Percentiles rank a stretch among this genome's conserved stretches.
These are phyloP conservation scores for Amniataba percoides DNA, from an alignment of 2,797 vertebrate species.

Conservation along the genomic window DNA sequence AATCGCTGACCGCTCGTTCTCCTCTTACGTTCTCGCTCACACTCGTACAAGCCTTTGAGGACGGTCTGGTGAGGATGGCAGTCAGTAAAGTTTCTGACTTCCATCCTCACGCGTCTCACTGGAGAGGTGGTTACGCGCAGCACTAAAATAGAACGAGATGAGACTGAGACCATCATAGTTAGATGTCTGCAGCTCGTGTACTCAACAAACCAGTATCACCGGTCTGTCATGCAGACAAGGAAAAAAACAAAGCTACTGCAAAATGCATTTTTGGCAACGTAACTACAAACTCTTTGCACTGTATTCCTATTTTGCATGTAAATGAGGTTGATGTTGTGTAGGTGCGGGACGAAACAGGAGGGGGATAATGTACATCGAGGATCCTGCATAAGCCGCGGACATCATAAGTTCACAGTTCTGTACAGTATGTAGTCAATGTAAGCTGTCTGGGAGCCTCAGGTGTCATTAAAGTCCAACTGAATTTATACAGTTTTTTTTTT, in stretches of 20 bases:
- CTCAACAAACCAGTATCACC: neutral
- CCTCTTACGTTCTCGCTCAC: neutral
- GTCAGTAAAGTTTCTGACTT: slow-evolving; percentile 21
- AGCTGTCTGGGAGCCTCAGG: neutral
- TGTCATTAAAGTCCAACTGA: neutral
- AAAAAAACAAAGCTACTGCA: neutral
- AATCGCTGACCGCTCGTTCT: slow-evolving; percentile 22
- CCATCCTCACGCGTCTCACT: slow-evolving; percentile 47
- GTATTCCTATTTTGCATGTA: neutral
- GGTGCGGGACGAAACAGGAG: neutral
- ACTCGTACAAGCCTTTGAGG: neutral
- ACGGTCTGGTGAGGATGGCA: neutral
- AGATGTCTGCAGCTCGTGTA: slow-evolving; percentile 2
- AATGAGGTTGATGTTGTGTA: neutral
- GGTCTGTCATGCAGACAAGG: neutral
- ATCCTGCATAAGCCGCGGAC: neutral
- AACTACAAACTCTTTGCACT: neutral
- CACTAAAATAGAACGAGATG: slow-evolving; percentile 6
- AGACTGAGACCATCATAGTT: neutral
- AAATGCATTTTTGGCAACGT: neutral
- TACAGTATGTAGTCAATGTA: neutral
- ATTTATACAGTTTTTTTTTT: neutral
- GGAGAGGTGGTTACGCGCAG: slow-evolving; percentile 8
- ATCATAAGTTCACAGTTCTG: neutral
- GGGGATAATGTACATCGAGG: neutral